A percentile compares a stretch with the other conserved stretches of the same genome.
These are phyloP conservation scores for Melanostoma scalare DNA, from an alignment of 2,888 invertebrate genomes.

Conservation along the genomic window DNA sequence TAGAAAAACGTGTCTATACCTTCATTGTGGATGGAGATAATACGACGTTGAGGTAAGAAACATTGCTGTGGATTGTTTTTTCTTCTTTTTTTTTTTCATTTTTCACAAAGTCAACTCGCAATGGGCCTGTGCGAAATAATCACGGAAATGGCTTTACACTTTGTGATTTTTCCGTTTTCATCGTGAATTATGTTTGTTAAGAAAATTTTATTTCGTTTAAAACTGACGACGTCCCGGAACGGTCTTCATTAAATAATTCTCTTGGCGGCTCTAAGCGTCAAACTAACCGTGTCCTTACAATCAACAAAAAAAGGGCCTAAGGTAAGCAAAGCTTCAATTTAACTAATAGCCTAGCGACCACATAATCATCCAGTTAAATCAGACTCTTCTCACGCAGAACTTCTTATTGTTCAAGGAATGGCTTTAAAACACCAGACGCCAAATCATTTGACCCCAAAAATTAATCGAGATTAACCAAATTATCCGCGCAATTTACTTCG, in stretches of 20 bases:
- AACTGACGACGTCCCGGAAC: conserved; percentile 9
- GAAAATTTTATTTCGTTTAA: conserved; percentile 18
- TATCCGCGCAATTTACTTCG: conserved; percentile 59
- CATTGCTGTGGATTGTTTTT: background rate
- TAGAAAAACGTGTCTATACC: conserved; percentile 57
- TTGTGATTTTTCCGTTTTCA: background rate
- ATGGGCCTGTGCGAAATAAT: conserved; percentile 29
- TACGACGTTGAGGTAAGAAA: background rate
- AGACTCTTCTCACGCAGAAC: conserved; percentile 30
- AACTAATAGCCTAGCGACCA: conserved; percentile 13
- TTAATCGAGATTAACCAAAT: conserved; percentile 51
- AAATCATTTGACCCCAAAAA: conserved; percentile 10
- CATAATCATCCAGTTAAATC: conserved; percentile 42
- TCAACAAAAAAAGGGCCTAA: conserved; percentile 1
- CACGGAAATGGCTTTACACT: conserved; percentile 35
- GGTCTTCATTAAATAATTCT: background rate
- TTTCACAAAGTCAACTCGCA: conserved; percentile 15
- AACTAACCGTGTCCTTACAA: conserved; percentile 28
- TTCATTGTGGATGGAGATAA: conserved; percentile 22
- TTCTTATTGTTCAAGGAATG: conserved; percentile 15
- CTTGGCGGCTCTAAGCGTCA: background rate
- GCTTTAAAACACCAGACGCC: conserved; percentile 3
- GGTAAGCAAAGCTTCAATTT: conserved; percentile 28
- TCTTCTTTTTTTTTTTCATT: background rate
- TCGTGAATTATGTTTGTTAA: conserved; percentile 14